Evolutionary conservation across 2,113 vertebrate species (phyloP).

Genomic region (Leptobrachium leishanense): DNA sequence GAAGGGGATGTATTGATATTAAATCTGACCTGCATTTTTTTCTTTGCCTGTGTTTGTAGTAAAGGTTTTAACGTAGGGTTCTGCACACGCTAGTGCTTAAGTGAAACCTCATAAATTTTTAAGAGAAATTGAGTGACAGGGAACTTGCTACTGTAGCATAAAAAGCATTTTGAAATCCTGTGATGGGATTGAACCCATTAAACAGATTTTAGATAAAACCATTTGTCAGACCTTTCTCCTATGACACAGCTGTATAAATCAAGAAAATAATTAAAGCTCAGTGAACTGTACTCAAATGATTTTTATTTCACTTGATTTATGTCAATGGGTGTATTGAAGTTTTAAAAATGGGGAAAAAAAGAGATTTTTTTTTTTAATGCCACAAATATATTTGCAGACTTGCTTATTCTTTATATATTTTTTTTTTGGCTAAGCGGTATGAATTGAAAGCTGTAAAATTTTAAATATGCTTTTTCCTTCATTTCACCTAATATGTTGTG

Average conservation of each 20-base stretch:
- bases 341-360: conserved; percentile 15
- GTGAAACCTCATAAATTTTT: no score
- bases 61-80: no score
- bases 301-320: conserved; percentile 53
- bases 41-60: no score
- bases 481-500: background rate
- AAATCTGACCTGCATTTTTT: no score
- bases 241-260: conserved; percentile 54
- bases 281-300: conserved; percentile 59
- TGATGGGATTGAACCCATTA: conserved; percentile 52
- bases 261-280: conserved; percentile 59
- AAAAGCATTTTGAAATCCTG: conserved; percentile 27
- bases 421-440: no score
- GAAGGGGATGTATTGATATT: no score
- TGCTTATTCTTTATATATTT: no score
- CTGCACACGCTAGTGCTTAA: no score
- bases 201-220: conserved; percentile 43
- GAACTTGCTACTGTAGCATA: background rate
- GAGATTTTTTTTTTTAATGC: no score
- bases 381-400: no score
- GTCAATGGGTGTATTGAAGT: conserved; percentile 52
- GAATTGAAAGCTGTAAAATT: no score
- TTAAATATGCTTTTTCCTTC: background rate
- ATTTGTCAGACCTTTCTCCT: conserved; percentile 46
- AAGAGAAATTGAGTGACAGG: background rate